Conservation (phyloP, 2,113 vertebrate genomes). For the Caranx melampygus region DNA sequence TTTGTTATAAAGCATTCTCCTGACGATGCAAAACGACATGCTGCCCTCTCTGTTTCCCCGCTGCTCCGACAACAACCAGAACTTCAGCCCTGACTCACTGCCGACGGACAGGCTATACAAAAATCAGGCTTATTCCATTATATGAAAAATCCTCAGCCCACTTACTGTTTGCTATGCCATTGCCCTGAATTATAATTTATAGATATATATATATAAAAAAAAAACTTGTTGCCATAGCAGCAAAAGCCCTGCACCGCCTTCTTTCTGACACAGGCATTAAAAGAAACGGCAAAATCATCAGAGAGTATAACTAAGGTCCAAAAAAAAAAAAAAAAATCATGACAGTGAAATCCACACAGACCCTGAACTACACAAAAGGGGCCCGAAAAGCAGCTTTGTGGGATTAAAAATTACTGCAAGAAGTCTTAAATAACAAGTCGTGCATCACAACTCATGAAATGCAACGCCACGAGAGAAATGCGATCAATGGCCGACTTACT, state of each 20-base stretch:
- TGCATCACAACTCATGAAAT: conserved; percentile 44
- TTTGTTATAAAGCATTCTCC: conserved; percentile 51
- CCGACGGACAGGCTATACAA: conserved; percentile 1
- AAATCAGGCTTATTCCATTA: conserved; percentile 13
- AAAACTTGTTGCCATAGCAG: conserved; percentile 76
- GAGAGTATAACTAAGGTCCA: conserved; percentile 48
- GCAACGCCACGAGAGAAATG: conserved; percentile 27
- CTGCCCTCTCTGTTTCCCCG: conserved; percentile 31
- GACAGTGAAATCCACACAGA: conserved; percentile 44
- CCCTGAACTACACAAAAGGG: conserved; percentile 43
- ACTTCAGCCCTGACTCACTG: conserved; percentile 19
- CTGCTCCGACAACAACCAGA: conserved; percentile 13
- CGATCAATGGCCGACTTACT: conserved; percentile 56
- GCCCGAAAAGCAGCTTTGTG: conserved; percentile 51
- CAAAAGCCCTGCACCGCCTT: conserved; percentile 47
- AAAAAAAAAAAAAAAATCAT: conserved; percentile 36
- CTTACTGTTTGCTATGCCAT: conserved; percentile 31
- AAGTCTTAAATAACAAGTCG: conserved; percentile 57
- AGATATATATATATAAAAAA: neutral
- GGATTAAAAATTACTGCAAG: conserved; percentile 63
- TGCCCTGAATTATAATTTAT: conserved; percentile 62
- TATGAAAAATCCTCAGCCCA: conserved; percentile 19
- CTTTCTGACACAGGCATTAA: conserved; percentile 46
- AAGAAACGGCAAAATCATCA: conserved; percentile 48
- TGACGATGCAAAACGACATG: conserved; percentile 55